Percentiles rank a stretch among this genome's conserved stretches.
Conservation (phyloP, 64 coral and sea anemone genomes). For the Stylophora pistillata region DNA sequence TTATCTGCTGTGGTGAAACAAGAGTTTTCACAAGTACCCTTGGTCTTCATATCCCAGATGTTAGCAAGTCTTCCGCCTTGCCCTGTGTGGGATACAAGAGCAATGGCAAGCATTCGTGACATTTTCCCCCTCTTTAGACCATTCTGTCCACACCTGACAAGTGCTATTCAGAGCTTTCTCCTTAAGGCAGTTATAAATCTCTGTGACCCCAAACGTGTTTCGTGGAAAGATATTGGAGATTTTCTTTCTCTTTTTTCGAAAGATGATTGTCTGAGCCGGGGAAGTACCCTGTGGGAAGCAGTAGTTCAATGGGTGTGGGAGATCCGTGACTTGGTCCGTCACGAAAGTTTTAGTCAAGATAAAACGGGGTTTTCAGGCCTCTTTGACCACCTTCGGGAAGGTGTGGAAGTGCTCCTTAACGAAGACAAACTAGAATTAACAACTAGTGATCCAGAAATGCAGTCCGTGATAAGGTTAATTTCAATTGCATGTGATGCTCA, state of each 20-base stretch:
- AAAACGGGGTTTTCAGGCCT: not conserved
- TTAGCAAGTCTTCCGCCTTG: slow-evolving; percentile 58
- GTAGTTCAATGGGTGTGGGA: slow-evolving; percentile 61
- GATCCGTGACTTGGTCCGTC: not conserved
- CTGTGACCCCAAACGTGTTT: slow-evolving; percentile 30
- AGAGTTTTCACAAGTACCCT: slow-evolving; percentile 67
- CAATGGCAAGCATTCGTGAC: slow-evolving; percentile 43
- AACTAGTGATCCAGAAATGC: not conserved
- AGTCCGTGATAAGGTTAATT: slow-evolving; percentile 7
- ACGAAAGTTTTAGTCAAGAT: not conserved
- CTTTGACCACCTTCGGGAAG: slow-evolving; percentile 4
- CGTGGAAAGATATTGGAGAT: slow-evolving; percentile 44
- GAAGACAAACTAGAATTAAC: not conserved
- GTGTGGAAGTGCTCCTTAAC: not conserved
- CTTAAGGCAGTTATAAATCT: slow-evolving; percentile 63
- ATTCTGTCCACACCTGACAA: slow-evolving; percentile 39
- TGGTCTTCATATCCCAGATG: slow-evolving; percentile 67
- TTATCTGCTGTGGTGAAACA: slow-evolving; percentile 31
- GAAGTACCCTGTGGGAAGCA: slow-evolving; percentile 59
- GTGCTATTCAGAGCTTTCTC: slow-evolving; percentile 66
- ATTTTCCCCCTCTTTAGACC: slow-evolving; percentile 57
- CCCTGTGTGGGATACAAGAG: slow-evolving; percentile 30
- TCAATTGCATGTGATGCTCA: slow-evolving; percentile 18
- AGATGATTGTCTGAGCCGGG: slow-evolving; percentile 58
- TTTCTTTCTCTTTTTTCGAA: slow-evolving; percentile 43